phyloP scores from a whole-genome alignment of 2,888 invertebrate species.

The Calephelis perditalis region DNA sequence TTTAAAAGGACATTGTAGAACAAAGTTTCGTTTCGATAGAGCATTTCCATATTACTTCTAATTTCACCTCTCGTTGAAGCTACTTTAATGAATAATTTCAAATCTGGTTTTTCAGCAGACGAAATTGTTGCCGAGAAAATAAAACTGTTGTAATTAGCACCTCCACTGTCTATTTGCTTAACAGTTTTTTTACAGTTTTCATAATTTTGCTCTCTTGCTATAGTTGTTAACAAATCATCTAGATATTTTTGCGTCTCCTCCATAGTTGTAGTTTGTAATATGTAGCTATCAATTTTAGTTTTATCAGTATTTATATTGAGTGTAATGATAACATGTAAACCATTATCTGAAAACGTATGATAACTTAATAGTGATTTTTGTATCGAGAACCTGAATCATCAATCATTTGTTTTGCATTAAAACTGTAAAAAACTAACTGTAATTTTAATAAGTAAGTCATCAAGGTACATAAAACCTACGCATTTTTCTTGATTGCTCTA shows the following conservation, averaged over 20 bases:
- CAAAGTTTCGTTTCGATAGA: slow-evolving; percentile 16
- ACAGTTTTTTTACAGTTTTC: neutral
- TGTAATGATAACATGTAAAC: no score
- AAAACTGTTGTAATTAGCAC: slow-evolving; percentile 30
- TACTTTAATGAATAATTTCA: slow-evolving; percentile 34
- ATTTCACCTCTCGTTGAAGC: slow-evolving; percentile 24
- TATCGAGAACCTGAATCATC: no score
- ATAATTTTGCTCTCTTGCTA: neutral
- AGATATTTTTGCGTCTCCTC: neutral
- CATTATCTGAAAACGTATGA: no score
- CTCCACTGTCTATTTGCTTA: slow-evolving; percentile 24
- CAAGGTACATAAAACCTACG: no score
- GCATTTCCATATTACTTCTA: slow-evolving; percentile 7
- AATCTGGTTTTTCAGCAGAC: slow-evolving; percentile 16
- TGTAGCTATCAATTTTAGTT: no score
- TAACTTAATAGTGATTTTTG: no score
- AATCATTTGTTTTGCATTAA: no score
- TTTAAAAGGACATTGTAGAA: slow-evolving; percentile 30
- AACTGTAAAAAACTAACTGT: no score
- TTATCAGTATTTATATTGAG: no score
- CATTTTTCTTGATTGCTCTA: no score
- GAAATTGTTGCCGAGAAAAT: slow-evolving; percentile 24
- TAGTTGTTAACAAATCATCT: neutral
- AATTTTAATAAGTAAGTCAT: no score
- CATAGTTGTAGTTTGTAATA: neutral